Base-by-base conservation (phyloP, 1,140 invertebrate genomes). In the Procambarus virginalis region DNA sequence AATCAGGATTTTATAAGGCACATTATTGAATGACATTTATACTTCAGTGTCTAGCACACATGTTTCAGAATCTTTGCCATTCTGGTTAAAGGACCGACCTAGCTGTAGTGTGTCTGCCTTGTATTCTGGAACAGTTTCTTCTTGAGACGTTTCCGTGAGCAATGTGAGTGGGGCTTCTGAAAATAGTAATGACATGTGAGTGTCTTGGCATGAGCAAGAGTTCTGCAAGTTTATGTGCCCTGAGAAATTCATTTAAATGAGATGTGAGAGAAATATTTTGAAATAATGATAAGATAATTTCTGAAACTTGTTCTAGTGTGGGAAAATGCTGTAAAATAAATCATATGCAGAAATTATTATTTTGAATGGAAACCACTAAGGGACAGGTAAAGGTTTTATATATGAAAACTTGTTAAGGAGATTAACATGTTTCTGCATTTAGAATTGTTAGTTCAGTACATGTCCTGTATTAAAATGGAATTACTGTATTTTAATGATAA, bases 31-130 rank as follows among this genome's bases (percentile, higher is more conserved):
- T 55, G 51, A 55, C 51, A 55, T 9, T 55, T 55, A 55, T 55
- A 55, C 12, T 55, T 55, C 51, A 55, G 12, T 3, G 2, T 55
- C 8, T 55, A 55, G 51, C 8, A 17, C 2, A 20, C 17, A 64
- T 64, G 4, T 64, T 64, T 64, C 60, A 64, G 60, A 64, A 64
- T 64, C 60, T 6, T 64, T 64, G 76, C 14, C 46, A 49, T 81
- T 51, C 4, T 51, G 49, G 60, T 4, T 49, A 10, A 22, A 34
- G 73, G 76, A 86, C 84, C 84, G 76, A 86, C 84, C 84, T 86
- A 86, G 73, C 84, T 86, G 84, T 78, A 86, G 84, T 76, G 48
- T 55, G 84, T 86, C 84, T 86, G 84, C 58, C 75, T 86, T 34
- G 73, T 78, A n/a, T 78, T 86, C 84, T 2, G 70, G 84, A 60